Evolutionary conservation across 2,113 vertebrate species (phyloP).

Genomic region (Larimichthys polyactis): DNA sequence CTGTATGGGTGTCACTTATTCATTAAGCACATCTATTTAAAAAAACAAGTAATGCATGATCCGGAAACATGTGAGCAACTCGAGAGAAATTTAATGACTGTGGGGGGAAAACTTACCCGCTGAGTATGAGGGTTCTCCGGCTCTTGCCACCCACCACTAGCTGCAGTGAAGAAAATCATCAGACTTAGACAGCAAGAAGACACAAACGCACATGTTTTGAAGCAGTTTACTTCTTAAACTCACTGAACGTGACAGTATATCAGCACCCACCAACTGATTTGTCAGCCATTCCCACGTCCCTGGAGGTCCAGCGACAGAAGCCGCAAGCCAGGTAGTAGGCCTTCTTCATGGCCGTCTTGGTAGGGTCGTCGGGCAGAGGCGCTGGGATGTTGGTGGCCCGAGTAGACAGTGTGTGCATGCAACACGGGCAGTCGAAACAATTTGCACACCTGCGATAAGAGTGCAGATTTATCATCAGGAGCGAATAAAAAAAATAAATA

Average conservation of each 20-base stretch:
- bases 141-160: constrained; percentile 99
- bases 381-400: constrained; percentile 96
- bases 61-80: constrained; percentile 71
- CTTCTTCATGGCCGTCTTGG: constrained; percentile 98
- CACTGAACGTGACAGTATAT: neutral
- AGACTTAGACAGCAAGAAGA: neutral
- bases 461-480: neutral
- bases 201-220: neutral
- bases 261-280: constrained; percentile 94
- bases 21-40: constrained; percentile 16
- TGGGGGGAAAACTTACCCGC: constrained; percentile 85
- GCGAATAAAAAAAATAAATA: neutral
- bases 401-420: constrained; percentile 98
- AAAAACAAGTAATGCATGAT: constrained; percentile 29
- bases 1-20: constrained; percentile 8
- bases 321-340: constrained; percentile 98
- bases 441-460: constrained; percentile 90
- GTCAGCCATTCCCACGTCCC: constrained; percentile 98
- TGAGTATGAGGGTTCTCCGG: constrained; percentile 95
- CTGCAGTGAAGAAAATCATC: constrained; percentile 79
- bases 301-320: constrained; percentile 98
- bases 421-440: constrained; percentile 98
- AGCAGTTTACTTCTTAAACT: neutral
- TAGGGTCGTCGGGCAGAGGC: constrained; percentile 94
- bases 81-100: constrained; percentile 32